Base-by-base conservation (phyloP, 2,797 vertebrate genomes). In the Limosa lapponica region DNA sequence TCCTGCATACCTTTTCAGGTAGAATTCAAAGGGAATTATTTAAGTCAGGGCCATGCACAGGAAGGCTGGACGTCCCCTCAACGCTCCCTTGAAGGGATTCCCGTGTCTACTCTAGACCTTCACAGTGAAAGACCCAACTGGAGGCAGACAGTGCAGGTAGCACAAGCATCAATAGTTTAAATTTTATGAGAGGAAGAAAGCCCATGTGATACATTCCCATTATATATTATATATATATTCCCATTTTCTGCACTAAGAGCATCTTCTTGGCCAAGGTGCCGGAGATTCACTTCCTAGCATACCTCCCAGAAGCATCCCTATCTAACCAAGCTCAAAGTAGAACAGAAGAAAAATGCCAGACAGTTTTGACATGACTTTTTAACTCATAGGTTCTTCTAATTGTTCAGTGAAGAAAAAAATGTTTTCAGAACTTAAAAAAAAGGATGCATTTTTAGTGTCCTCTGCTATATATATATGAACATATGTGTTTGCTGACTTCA, bases 401-500 rank as follows among this genome's bases (percentile, higher is more conserved):
- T 41, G 4, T 69, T 73, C 41, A 34, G 10, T 51, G 25, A 22
- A 49, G 25, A 54, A 78, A 58, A 70, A 37, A 46, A 14, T 1
- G 0, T 4, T 73, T 73, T 73, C 3, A 51, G 72, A 75, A 30
- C 14, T 49, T 58, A 2, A n/a, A 83, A 86, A 62, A 83, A 62
- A 41, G 16, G 1, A 36, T 0, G 0, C 11, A 7, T 65, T 78
- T 72, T 72, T 74, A 49, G 3, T 59, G 18, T 64, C 11, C 12
- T 78, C 4, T 72, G 8, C 23, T 82, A 13, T 14, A 7, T 25
- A 43, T 17, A 6, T n/a, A 11, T 39, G n/a, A 75, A 39, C 61
- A 70, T 13, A 18, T 0, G 0, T 2, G 2, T 28, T 37, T 52
- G 16, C 5, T 64, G 44, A 82, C 80, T 94, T 90, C 48, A 64